Evolutionary conservation across 1,140 invertebrate species (phyloP).

Genomic region (Megathymus violae): DNA sequence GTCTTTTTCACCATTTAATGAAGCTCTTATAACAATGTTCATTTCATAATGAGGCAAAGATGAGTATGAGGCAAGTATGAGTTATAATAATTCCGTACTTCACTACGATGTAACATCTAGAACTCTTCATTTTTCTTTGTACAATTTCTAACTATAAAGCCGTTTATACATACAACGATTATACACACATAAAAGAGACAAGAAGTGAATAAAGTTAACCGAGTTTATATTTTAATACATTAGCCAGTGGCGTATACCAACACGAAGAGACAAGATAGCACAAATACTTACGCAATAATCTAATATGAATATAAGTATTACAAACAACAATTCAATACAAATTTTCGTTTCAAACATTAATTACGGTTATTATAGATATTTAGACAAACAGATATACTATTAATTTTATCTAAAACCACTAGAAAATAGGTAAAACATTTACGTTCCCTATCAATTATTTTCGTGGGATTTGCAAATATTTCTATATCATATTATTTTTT

Average conservation of each 20-base stretch:
- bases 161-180: conserved; percentile 62
- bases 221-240: conserved; percentile 47
- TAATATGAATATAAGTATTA: conserved; percentile 40
- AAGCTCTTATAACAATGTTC: background rate
- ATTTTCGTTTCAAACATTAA: conserved; percentile 59
- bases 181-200: conserved; percentile 61
- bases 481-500: conserved; percentile 12
- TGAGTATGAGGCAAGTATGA: no score
- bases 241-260: conserved; percentile 47
- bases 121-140: conserved; percentile 48
- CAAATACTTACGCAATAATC: conserved; percentile 43
- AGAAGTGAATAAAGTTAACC: conserved; percentile 40
- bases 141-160: conserved; percentile 66
- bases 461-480: conserved; percentile 10
- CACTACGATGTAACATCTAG: conserved; percentile 39
- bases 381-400: conserved; percentile 43
- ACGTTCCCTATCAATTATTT: conserved; percentile 11
- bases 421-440: conserved; percentile 40
- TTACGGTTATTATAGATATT: conserved; percentile 42
- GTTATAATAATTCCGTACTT: conserved; percentile 9
- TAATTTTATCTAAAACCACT: conserved; percentile 36
- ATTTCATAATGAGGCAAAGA: no score
- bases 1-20: background rate
- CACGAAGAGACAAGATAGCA: conserved; percentile 46
- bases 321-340: conserved; percentile 60